Conservation (phyloP, 2,888 invertebrate species). For the Epinotia brunnichana region DNA sequence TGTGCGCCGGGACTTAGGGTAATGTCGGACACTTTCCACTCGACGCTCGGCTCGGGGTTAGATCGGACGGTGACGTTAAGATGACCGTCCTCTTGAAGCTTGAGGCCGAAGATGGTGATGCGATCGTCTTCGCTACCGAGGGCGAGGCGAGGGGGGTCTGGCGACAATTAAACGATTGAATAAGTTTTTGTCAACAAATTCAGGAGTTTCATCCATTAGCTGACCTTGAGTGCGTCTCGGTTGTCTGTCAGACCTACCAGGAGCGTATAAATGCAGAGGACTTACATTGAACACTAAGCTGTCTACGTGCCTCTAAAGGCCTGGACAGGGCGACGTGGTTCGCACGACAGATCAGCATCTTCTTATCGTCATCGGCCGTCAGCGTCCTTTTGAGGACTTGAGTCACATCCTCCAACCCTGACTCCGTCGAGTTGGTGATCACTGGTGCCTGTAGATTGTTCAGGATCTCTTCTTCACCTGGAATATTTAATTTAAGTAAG, state of each 20-base stretch:
- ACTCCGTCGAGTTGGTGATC: slow-evolving; percentile 75
- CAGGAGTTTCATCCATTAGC: no score
- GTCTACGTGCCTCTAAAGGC: slow-evolving; percentile 62
- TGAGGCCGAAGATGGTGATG: slow-evolving; percentile 88
- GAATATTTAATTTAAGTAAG: neutral
- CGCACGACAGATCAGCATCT: slow-evolving; percentile 86
- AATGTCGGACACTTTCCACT: slow-evolving; percentile 77
- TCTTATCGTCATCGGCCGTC: slow-evolving; percentile 86
- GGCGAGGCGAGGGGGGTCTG: slow-evolving; percentile 86
- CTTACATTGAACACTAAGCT: slow-evolving; percentile 72
- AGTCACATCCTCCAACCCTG: slow-evolving; percentile 85
- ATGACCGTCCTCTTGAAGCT: slow-evolving; percentile 87
- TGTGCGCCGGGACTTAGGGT: neutral
- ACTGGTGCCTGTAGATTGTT: slow-evolving; percentile 83
- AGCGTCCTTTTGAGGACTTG: slow-evolving; percentile 87
- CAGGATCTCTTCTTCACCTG: slow-evolving; percentile 86
- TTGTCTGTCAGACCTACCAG: no score
- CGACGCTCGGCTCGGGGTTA: slow-evolving; percentile 87
- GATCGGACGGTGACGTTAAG: slow-evolving; percentile 89
- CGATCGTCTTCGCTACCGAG: slow-evolving; percentile 67
- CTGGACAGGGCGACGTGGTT: slow-evolving; percentile 85
- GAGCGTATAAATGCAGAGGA: slow-evolving; percentile 34
- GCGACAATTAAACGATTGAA: slow-evolving; percentile 41
- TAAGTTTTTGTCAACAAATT: no score
- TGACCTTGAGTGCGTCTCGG: no score